Evolutionary conservation across 1,140 invertebrate species (phyloP), one percentile per base, ranked within the genome.

Genomic region (Cotesia typhae): DNA sequence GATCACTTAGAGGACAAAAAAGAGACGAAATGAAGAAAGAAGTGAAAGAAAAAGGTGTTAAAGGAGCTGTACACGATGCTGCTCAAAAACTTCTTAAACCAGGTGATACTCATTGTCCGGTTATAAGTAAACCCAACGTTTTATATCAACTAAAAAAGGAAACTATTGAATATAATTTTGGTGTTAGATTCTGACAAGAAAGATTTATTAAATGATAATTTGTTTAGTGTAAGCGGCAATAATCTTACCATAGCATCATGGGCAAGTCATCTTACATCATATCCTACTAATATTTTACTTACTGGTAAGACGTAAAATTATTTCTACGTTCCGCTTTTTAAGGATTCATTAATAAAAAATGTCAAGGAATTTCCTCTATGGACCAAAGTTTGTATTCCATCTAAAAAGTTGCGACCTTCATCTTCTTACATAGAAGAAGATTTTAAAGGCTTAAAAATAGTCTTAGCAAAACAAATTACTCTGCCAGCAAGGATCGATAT

Each of bases 361-460:
- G 7, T 17, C 7, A 60, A 60, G 28, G 57, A 60, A 60, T 60
- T 60, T 35, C 57, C 57, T 6, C 17, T 60, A 10, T 60, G 57
- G 57, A 28, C 57, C 6, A 4, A 17, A 28, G 17, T 60, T 17
- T 60, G 14, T 20, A 60, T 35, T 17, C 12, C 14, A 60, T 20
- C 17, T 60, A 60, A 4, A 55, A 55, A 55, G 17, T 4, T 35
- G 17, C 14, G 20, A 20, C 4, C 14, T 10, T 5, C 57, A 20
- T 60, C 57, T 17, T 17, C 57, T 4, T 20, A 35, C 20, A 35
- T 17, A 4, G 57, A 17, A 20, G 28, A 60, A 60, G 17, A 35
- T 60, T 60, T 35, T 2, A 20, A 60, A 10, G 57, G 36, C 4
- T 60, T 60, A 35, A 20, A 60, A 60, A 6, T 4, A 3, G 20